These are phyloP conservation scores for Zaprionus kolodkinae DNA, from an alignment of 1,140 invertebrate genomes.

Conservation along the genomic window DNA sequence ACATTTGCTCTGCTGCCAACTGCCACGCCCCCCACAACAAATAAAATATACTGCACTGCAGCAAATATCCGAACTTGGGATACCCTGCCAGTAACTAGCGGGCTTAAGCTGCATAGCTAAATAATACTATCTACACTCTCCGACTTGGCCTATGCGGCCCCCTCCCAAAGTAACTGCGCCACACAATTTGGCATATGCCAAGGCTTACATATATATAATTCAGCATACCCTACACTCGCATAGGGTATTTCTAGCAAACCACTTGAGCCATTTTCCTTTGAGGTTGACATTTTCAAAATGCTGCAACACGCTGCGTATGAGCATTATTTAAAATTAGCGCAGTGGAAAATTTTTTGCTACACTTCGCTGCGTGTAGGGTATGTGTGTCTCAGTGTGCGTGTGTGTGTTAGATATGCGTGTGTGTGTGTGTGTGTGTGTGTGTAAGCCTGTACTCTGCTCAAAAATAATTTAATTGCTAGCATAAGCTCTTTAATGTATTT, in stretches of 20 bases:
- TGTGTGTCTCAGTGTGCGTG: constrained; percentile 5
- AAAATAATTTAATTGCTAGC: constrained; percentile 79
- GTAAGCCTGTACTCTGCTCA: constrained; percentile 53
- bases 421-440: constrained; percentile 14
- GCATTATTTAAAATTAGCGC: constrained; percentile 69
- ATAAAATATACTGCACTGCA: not conserved
- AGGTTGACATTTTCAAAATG: constrained; percentile 42
- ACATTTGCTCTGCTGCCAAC: constrained; percentile 42
- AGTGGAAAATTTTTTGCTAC: constrained; percentile 53
- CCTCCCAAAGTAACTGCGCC: not conserved
- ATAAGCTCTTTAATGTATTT: constrained; percentile 73
- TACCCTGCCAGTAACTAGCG: not conserved
- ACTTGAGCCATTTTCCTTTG: constrained; percentile 68
- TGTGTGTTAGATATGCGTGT: constrained; percentile 4
- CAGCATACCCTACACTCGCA: not conserved
- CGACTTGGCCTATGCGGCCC: not conserved
- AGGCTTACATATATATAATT: no score
- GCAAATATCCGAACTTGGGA: not conserved
- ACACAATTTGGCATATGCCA: no score
- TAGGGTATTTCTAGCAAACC: not conserved
- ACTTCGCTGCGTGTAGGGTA: constrained; percentile 12
- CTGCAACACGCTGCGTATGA: constrained; percentile 67
- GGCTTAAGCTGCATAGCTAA: no score
- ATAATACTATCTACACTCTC: not conserved
- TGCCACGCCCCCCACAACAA: constrained; percentile 33